These are phyloP conservation scores for Eleutherodactylus coqui DNA, from an alignment of 2,797 vertebrate species.

Conservation along the genomic window DNA sequence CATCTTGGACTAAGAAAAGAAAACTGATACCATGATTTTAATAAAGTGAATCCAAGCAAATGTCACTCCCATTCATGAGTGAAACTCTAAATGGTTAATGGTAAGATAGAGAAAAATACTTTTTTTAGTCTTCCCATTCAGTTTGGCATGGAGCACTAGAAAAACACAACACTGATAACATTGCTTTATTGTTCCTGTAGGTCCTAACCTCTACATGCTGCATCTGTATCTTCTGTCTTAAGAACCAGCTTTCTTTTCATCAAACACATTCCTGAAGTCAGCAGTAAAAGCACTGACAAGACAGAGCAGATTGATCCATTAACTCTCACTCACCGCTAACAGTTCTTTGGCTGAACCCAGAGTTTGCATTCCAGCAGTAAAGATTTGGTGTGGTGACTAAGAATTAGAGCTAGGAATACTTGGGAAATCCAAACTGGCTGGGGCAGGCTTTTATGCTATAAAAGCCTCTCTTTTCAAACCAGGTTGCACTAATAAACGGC, in stretches of 20 bases:
- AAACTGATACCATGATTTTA: not conserved
- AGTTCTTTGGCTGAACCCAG: slow-evolving; percentile 89
- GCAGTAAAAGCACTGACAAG: slow-evolving; percentile 88
- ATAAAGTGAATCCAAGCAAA: not conserved
- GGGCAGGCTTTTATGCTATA: slow-evolving; percentile 55
- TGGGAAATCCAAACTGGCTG: slow-evolving; percentile 49
- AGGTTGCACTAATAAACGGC: slow-evolving; percentile 29
- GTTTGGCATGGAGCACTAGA: slow-evolving; percentile 71
- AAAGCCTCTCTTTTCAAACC: slow-evolving; percentile 49
- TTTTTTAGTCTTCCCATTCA: slow-evolving; percentile 71
- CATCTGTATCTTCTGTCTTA: slow-evolving; percentile 80
- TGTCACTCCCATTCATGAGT: not conserved
- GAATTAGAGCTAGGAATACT: slow-evolving; percentile 68
- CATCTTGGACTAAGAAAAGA: not conserved
- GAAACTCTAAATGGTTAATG: slow-evolving; percentile 66
- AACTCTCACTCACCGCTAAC: slow-evolving; percentile 92
- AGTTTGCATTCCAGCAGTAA: slow-evolving; percentile 84
- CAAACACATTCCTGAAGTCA: slow-evolving; percentile 94
- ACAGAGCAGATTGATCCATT: slow-evolving; percentile 92
- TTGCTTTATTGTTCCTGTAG: slow-evolving; percentile 78
- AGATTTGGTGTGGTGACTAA: slow-evolving; percentile 78
- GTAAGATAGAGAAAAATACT: slow-evolving; percentile 68
- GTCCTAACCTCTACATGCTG: slow-evolving; percentile 75
- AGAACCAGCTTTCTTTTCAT: slow-evolving; percentile 89
- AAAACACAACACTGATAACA: slow-evolving; percentile 73